Percentiles rank a stretch among this genome's conserved stretches.
Conservation (phyloP, 2,113 vertebrate species). For the Dasyprocta punctata region DNA sequence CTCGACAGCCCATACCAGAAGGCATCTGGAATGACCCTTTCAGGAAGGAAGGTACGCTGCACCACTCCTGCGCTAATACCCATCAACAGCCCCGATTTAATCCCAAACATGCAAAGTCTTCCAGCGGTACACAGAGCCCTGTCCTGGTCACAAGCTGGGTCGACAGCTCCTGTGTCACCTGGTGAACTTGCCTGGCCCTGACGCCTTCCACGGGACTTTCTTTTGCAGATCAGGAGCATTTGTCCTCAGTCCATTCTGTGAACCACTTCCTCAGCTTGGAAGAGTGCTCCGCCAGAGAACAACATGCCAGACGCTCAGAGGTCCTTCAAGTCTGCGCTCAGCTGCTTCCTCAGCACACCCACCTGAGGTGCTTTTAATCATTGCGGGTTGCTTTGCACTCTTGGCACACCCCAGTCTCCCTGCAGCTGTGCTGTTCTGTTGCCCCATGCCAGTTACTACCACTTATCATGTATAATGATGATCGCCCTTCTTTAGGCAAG, state of each 20-base stretch:
- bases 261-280: neutral
- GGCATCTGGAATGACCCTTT: neutral
- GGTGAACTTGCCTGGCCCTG: neutral
- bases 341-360: neutral
- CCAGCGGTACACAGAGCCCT: too few relatives aligned
- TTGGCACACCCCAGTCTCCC: neutral
- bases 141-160: neutral
- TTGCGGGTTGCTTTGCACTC: neutral
- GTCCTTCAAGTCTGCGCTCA: neutral
- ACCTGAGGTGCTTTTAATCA: neutral
- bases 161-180: neutral
- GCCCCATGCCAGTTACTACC: neutral
- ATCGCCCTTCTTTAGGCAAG: neutral
- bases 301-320: neutral
- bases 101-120: neutral
- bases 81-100: neutral
- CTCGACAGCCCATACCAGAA: neutral
- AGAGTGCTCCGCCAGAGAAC: neutral
- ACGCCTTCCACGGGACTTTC: neutral
- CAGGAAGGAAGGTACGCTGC: neutral
- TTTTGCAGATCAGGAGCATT: neutral
- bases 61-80: neutral
- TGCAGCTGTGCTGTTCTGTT: neutral
- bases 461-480: neutral
- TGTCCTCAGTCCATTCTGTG: neutral